Evolutionary conservation across 2,888 invertebrate species (phyloP), one percentile per base, ranked within the genome.

Genomic region (Tinea trinotella): DNA sequence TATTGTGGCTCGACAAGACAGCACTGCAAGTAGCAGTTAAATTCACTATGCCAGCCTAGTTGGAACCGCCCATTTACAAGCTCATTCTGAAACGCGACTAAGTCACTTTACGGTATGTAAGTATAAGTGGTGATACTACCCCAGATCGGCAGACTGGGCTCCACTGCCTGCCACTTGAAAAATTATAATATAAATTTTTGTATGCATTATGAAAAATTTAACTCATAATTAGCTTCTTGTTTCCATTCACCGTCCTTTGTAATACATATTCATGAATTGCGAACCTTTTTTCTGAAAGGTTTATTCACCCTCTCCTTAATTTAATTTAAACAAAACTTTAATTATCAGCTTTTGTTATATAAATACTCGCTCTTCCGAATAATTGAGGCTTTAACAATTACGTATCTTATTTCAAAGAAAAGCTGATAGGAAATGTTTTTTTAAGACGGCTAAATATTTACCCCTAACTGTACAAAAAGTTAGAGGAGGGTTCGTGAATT

Each of bases 401-500:
- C 30, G 30, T 30, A n/a, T 30, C 30, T 30, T 10, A 30, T 30
- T 30, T 30, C 30, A 30, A 30, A 7, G 9, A 30, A 30, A 30
- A 30, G 30, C 2, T 7, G 30, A 30, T 30, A 30, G 30, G 7
- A 7, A 30, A 30, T 30, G 30, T 30, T 30, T 4, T 30, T 30
- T 30, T 4, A 30, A 30, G 30, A 30, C 30, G 30, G 7, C 7
- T 30, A 30, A 30, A 30, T 30, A 30, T 30, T 15, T 40, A 40
- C 40, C 40, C n/a, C n/a, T n/a, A 3, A 12, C 35, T 40, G 65
- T 64, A 70, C 63, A 64, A 63, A 71, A 66, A 65, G 12, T 40
- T 35, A n/a, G 35, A 13, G 15, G 15, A 40, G 40, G 15, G 40
- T 40, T 4, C 13, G 62, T 62, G 58, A 59, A 60, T 63, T 64